These are phyloP conservation scores for Cephus nigrinus DNA, from an alignment of 2,888 invertebrate genomes.

Conservation along the genomic window DNA sequence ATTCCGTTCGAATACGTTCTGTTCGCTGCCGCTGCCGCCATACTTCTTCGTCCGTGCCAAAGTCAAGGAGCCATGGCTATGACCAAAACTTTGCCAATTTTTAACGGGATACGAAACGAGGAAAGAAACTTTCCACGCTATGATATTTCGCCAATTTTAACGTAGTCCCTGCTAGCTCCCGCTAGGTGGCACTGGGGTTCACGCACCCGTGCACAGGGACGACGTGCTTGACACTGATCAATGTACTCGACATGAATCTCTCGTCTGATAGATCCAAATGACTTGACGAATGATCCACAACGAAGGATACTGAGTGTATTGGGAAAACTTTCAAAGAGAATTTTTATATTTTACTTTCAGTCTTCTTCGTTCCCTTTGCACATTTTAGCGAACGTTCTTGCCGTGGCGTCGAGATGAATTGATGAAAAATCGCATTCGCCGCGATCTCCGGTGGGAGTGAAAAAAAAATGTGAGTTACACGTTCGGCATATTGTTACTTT, in stretches of 20 bases:
- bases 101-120: background rate
- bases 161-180: background rate
- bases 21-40: background rate
- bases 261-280: background rate
- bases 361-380: background rate
- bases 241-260: background rate
- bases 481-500: background rate
- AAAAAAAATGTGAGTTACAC: background rate
- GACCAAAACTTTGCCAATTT: background rate
- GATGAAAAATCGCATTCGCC: background rate
- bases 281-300: background rate
- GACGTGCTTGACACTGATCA: background rate
- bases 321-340: background rate
- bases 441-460: background rate
- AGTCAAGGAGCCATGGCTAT: background rate
- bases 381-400: background rate
- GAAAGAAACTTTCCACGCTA: background rate
- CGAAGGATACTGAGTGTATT: background rate
- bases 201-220: background rate
- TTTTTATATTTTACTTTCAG: background rate
- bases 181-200: background rate
- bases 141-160: background rate
- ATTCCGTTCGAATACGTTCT: background rate
- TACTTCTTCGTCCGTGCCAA: background rate
- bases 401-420: background rate